phyloP scores from a whole-genome alignment of 2,888 invertebrate genomes.

The Eucera pruinosa region DNA sequence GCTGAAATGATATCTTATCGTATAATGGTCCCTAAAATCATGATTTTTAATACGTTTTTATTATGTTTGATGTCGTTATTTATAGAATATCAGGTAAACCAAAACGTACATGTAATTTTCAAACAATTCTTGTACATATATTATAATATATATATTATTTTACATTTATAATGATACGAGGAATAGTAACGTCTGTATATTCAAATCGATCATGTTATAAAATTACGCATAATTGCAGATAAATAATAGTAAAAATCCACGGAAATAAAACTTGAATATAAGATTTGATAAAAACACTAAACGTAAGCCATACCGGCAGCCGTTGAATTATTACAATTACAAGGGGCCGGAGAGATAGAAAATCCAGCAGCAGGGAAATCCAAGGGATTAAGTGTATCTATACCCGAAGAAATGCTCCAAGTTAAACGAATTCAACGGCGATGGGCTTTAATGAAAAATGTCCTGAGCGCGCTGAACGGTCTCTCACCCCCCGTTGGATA shows the following conservation, averaged over 20 bases:
- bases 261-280: background rate
- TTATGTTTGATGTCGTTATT: no score
- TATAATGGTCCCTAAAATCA: no score
- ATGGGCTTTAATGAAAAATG: slow-evolving; percentile 72
- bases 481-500: slow-evolving; percentile 67
- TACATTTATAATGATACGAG: background rate
- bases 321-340: slow-evolving; percentile 46
- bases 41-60: no score
- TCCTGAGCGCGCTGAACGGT: slow-evolving; percentile 58
- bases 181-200: no score
- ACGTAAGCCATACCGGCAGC: background rate
- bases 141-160: no score
- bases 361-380: slow-evolving; percentile 46
- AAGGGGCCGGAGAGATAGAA: slow-evolving; percentile 23
- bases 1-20: no score
- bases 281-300: background rate
- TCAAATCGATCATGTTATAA: background rate
- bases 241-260: background rate
- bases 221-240: background rate
- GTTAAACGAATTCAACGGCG: slow-evolving; percentile 70
- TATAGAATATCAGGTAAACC: no score
- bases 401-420: slow-evolving; percentile 63
- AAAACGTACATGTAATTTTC: no score
- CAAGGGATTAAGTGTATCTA: slow-evolving; percentile 50
- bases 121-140: no score